Evolutionary conservation across 2,113 vertebrate species (phyloP).

Genomic region (Aptenodytes patagonicus): DNA sequence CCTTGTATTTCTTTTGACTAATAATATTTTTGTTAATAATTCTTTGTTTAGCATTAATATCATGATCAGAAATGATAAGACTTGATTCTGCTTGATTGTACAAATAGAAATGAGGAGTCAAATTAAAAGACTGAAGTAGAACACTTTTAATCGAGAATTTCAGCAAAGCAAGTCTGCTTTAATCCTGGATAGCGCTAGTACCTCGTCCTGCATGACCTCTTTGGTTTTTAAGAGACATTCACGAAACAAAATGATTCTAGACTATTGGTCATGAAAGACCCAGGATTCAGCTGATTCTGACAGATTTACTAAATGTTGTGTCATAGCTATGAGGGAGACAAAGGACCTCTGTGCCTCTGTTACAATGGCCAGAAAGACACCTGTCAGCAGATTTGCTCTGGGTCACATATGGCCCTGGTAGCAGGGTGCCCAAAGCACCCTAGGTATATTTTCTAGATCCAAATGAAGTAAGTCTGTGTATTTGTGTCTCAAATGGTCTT

Average conservation of each 20-base stretch:
- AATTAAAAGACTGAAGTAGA: neutral
- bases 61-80: neutral
- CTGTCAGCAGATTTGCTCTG: neutral
- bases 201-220: neutral
- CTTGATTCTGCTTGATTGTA: neutral
- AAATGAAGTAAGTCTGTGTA: neutral
- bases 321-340: neutral
- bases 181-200: neutral
- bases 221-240: neutral
- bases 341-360: neutral
- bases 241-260: neutral
- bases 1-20: neutral
- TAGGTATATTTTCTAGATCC: neutral
- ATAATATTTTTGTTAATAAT: neutral
- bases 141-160: neutral
- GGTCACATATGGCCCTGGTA: neutral
- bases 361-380: neutral
- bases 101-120: neutral
- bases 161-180: neutral
- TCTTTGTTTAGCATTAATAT: neutral
- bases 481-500: neutral
- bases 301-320: neutral
- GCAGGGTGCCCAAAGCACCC: neutral
- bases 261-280: neutral
- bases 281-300: neutral